Conservation (phyloP, 1,140 invertebrate genomes). For the Hestina assimilis region DNA sequence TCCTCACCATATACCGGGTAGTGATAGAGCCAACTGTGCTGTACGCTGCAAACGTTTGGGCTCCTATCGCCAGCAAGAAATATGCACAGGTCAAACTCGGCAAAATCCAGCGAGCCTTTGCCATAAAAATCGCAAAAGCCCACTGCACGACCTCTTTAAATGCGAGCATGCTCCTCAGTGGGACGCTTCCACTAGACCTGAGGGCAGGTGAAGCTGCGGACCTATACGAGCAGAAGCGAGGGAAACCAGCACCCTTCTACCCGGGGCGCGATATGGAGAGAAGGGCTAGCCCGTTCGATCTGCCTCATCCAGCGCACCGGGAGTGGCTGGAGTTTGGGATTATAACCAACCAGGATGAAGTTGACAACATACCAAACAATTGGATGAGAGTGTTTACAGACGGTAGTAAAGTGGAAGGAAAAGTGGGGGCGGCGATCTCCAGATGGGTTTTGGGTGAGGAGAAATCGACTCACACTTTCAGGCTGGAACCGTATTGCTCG, state of each 20-base stretch:
- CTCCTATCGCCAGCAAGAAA: not conserved
- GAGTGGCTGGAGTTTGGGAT: not conserved
- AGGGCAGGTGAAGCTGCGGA: not conserved
- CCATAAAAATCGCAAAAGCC: not conserved
- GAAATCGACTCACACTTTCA: no score
- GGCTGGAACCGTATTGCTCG: no score
- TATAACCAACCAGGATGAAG: not conserved
- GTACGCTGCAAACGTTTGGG: not conserved
- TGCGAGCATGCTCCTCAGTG: not conserved
- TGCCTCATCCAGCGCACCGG: not conserved
- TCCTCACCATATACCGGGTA: not conserved
- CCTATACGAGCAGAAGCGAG: not conserved
- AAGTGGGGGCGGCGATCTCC: constrained; percentile 1
- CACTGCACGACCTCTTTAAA: not conserved
- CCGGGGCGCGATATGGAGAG: no score
- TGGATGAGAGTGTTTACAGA: constrained; percentile 1
- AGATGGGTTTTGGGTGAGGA: no score
- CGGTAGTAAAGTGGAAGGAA: constrained; percentile 16
- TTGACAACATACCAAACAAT: not conserved
- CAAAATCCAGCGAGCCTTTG: not conserved
- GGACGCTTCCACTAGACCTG: not conserved
- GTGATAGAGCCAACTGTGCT: not conserved
- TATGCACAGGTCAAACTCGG: not conserved
- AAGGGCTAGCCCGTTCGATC: not conserved
- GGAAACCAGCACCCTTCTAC: no score